These are phyloP conservation scores for Holacanthus passer DNA, from an alignment of 2,113 vertebrate species.

Conservation along the genomic window DNA sequence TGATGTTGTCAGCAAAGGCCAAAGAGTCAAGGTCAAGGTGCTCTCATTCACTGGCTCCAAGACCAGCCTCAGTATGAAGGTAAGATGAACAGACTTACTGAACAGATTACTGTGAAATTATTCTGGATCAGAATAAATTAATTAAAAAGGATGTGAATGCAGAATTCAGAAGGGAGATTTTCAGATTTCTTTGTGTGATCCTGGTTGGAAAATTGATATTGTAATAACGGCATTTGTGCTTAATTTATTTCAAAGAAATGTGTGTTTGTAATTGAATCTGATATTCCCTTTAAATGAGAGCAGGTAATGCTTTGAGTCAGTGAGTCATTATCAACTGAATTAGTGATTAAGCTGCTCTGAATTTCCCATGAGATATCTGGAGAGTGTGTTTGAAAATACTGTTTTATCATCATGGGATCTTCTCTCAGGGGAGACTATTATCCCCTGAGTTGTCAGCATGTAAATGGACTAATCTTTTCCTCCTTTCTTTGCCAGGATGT, in stretches of 20 bases:
- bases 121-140: not conserved
- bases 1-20: slow-evolving; percentile 98
- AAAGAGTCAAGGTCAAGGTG: slow-evolving; percentile 97
- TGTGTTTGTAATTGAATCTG: not conserved
- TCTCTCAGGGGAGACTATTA: not conserved
- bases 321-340: not conserved
- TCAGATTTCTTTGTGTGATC: not conserved
- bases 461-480: not conserved
- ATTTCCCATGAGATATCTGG: not conserved
- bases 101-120: not conserved
- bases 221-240: not conserved
- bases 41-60: slow-evolving; percentile 98
- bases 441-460: not conserved
- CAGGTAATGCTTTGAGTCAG: not conserved
- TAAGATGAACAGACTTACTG: slow-evolving; percentile 60
- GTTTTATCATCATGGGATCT: not conserved
- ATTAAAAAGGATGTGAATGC: not conserved
- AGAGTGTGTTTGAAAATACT: not conserved
- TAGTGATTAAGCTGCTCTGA: not conserved
- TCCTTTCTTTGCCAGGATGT: slow-evolving; percentile 88
- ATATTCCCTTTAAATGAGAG: not conserved
- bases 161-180: not conserved
- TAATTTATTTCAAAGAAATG: not conserved
- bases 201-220: not conserved
- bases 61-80: slow-evolving; percentile 99